A percentile compares a stretch with the other conserved stretches of the same genome.
Conservation (phyloP, 1,140 invertebrate species). For the Drosophila paulistorum region DNA sequence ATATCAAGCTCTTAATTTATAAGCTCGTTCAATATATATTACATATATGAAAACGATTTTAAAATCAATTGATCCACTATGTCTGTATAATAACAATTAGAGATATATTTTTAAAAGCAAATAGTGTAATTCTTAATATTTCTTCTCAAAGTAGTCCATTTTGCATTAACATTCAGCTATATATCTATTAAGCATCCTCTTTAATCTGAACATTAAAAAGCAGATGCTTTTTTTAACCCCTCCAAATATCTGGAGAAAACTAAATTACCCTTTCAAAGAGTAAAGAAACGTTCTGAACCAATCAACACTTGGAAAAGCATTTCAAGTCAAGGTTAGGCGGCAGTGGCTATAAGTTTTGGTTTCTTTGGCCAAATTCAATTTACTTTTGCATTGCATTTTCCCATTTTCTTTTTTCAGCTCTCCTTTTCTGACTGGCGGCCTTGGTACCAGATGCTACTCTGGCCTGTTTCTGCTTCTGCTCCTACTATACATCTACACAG, state of each 20-base stretch:
- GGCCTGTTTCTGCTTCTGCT: background rate
- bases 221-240: background rate
- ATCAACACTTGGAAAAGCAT: background rate
- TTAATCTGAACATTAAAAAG: too few species aligned
- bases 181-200: too few species aligned
- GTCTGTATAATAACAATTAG: too few species aligned
- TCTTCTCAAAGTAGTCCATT: too few species aligned
- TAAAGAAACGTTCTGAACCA: background rate
- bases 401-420: background rate
- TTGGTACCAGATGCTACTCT: slow-evolving; percentile 1
- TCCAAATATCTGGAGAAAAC: background rate
- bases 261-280: background rate
- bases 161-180: too few species aligned
- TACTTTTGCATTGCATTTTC: slow-evolving; percentile 9
- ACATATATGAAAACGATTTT: too few species aligned
- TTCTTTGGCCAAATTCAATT: slow-evolving; percentile 9
- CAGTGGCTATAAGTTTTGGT: slow-evolving; percentile 10
- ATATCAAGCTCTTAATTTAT: too few species aligned
- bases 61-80: too few species aligned
- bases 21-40: too few species aligned
- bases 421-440: background rate
- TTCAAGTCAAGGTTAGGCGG: slow-evolving; percentile 6
- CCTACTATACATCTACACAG: background rate
- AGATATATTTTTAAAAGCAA: too few species aligned
- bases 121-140: too few species aligned